A percentile compares a stretch with the other conserved stretches of the same genome.
These are phyloP conservation scores for Epirrita christyi DNA, from an alignment of 2,888 invertebrate species.

Conservation along the genomic window DNA sequence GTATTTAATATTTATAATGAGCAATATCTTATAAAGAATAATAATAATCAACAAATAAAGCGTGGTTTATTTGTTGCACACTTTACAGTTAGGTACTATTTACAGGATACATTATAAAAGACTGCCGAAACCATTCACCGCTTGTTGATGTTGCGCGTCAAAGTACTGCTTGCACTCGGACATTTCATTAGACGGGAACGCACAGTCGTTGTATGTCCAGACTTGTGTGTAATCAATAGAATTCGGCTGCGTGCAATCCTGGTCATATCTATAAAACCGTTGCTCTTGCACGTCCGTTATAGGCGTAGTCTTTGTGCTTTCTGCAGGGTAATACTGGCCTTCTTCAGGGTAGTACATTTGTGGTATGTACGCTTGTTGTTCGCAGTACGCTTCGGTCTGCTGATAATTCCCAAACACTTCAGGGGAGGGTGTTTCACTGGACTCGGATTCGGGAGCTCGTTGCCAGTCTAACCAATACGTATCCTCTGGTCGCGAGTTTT, in stretches of 20 bases:
- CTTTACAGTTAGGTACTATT: constrained; percentile 39
- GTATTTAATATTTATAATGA: constrained; percentile 35
- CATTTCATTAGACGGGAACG: constrained; percentile 60
- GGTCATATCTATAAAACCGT: constrained; percentile 69
- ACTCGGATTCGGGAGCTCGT: constrained; percentile 74
- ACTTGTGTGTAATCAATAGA: constrained; percentile 60
- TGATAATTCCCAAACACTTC: constrained; percentile 79
- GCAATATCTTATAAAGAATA: constrained; percentile 41
- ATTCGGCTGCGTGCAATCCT: constrained; percentile 66
- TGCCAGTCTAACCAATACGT: constrained; percentile 85
- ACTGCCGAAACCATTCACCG: constrained; percentile 64
- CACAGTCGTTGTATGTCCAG: constrained; percentile 74
- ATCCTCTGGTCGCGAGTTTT: constrained; percentile 87
- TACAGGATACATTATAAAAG: constrained; percentile 66
- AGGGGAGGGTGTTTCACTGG: constrained; percentile 85
- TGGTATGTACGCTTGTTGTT: constrained; percentile 66
- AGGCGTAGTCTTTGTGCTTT: constrained; percentile 68
- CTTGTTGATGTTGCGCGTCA: constrained; percentile 64
- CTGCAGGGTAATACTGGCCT: constrained; percentile 69
- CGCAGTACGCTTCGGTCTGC: constrained; percentile 71
- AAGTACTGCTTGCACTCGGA: constrained; percentile 70
- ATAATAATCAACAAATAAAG: constrained; percentile 46
- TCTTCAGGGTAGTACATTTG: constrained; percentile 76
- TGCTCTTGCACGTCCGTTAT: constrained; percentile 67
- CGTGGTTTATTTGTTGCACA: constrained; percentile 54